Conservation (phyloP, 2,797 vertebrate genomes). For the Coregonus sp. region DNA sequence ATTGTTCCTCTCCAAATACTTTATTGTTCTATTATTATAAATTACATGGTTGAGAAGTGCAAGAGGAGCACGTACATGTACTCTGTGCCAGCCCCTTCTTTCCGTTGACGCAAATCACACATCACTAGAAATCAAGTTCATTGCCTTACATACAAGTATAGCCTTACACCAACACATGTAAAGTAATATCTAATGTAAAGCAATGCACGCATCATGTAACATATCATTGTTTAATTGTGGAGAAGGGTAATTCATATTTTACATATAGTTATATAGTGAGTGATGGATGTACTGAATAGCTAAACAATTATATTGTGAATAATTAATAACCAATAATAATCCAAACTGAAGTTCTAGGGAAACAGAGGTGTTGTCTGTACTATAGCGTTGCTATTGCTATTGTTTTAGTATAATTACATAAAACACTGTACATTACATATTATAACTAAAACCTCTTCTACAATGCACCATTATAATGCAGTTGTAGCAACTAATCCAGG, state of each 20-base stretch:
- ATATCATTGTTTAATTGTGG: not conserved
- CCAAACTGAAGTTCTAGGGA: not conserved
- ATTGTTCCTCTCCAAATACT: conserved; percentile 14
- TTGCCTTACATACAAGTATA: not conserved
- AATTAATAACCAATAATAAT: not conserved
- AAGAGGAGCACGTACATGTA: conserved; percentile 21
- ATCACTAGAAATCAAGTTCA: not conserved
- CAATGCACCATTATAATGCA: not conserved
- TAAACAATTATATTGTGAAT: not conserved
- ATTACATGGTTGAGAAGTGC: conserved; percentile 41
- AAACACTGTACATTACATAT: not conserved
- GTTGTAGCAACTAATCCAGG: not conserved
- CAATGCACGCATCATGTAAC: not conserved
- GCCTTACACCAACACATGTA: not conserved
- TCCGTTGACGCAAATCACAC: not conserved
- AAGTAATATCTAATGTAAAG: no score
- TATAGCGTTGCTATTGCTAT: not conserved
- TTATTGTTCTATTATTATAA: conserved; percentile 41
- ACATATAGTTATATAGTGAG: not conserved
- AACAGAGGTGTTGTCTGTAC: not conserved
- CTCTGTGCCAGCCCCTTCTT: not conserved
- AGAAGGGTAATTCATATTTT: not conserved
- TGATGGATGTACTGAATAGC: not conserved
- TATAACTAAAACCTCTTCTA: not conserved
- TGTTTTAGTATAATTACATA: not conserved